These are phyloP conservation scores for Periparus ater DNA, from an alignment of 2,797 vertebrate species.

Conservation along the genomic window DNA sequence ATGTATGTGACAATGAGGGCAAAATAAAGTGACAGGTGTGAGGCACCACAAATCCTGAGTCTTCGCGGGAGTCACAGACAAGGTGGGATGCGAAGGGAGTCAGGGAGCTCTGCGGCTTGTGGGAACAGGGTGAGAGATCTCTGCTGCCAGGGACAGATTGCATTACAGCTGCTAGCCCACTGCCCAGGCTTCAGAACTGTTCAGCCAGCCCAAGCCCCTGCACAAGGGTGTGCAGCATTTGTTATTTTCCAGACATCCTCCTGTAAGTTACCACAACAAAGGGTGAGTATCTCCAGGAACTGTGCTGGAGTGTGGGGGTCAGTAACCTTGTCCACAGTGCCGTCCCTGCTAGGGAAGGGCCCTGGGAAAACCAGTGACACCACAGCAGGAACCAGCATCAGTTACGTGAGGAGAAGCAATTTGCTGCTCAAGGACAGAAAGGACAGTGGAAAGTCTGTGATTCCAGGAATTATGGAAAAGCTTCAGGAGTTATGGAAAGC, in stretches of 20 bases:
- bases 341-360: background rate
- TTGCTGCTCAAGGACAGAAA: slow-evolving; percentile 46
- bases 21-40: background rate
- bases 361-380: background rate
- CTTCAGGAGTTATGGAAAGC: slow-evolving; percentile 6
- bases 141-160: background rate
- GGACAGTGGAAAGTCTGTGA: background rate
- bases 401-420: background rate
- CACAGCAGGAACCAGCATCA: background rate
- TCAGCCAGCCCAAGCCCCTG: background rate
- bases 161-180: background rate
- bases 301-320: background rate
- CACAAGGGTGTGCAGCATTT: background rate
- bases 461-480: slow-evolving; percentile 2
- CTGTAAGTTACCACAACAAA: background rate
- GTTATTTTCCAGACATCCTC: background rate
- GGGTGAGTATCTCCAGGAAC: background rate
- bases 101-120: background rate
- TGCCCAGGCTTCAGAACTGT: background rate
- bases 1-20: background rate
- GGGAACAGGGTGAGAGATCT: background rate
- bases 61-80: fast-evolving
- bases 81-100: background rate
- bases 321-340: background rate
- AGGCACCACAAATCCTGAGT: background rate